Conservation (phyloP, 2,113 vertebrate species). For the Solenodon paradoxus region DNA sequence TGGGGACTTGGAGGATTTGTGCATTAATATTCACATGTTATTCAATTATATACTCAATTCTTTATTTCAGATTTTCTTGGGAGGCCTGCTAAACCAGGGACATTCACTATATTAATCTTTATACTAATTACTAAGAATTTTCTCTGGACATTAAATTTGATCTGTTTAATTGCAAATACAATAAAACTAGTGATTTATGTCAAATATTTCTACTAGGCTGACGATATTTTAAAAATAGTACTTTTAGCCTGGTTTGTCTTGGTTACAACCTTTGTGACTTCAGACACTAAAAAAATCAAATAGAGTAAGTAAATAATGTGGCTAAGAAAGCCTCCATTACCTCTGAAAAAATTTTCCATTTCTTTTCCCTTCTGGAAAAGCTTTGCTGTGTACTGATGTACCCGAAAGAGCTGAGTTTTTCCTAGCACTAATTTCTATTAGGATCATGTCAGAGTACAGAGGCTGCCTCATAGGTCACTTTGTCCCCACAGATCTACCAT, state of each 20-base stretch:
- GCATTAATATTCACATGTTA: slow-evolving; percentile 87
- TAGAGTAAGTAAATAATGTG: neutral
- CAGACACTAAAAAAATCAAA: slow-evolving; percentile 57
- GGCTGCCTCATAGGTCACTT: neutral
- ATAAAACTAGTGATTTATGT: slow-evolving; percentile 83
- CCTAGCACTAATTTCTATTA: neutral
- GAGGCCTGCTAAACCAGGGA: slow-evolving; percentile 81
- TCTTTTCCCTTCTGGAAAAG: neutral
- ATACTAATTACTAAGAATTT: slow-evolving; percentile 85
- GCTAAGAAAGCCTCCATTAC: neutral
- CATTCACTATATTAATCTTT: slow-evolving; percentile 84
- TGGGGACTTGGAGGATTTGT: slow-evolving; percentile 87
- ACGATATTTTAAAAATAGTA: slow-evolving; percentile 66
- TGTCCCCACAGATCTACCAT: neutral
- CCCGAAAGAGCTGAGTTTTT: neutral
- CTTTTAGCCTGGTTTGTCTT: slow-evolving; percentile 68
- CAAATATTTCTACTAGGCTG: slow-evolving; percentile 62
- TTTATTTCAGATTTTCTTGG: slow-evolving; percentile 82
- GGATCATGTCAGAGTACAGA: neutral
- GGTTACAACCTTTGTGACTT: slow-evolving; percentile 60
- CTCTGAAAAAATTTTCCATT: neutral
- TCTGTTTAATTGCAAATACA: slow-evolving; percentile 86
- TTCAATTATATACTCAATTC: slow-evolving; percentile 83
- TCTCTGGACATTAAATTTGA: slow-evolving; percentile 81
- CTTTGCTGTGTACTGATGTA: neutral